phyloP scores from a whole-genome alignment of 2,113 vertebrate genomes.

The Saguinus imperator region DNA sequence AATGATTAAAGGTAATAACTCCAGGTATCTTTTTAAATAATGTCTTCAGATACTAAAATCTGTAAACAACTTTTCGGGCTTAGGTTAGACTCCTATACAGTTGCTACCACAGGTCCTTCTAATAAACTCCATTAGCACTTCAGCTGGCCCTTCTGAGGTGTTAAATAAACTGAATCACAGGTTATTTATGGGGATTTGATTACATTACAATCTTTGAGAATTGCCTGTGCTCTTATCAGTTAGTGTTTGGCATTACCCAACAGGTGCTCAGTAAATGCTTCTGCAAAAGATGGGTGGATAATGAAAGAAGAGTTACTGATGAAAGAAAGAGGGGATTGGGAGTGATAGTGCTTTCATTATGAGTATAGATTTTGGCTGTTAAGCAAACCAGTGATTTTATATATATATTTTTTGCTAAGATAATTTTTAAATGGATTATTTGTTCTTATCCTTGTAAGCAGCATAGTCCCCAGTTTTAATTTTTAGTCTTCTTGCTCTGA shows the following conservation, averaged over 20 bases:
- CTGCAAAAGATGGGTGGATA: background rate
- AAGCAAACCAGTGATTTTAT: background rate
- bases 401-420: background rate
- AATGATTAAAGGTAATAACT: background rate
- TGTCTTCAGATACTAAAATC: background rate
- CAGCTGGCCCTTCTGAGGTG: background rate
- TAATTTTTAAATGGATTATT: slow-evolving; percentile 25
- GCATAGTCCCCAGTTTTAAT: background rate
- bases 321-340: background rate
- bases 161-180: background rate
- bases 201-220: background rate
- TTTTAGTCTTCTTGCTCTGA: background rate
- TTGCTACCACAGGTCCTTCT: background rate
- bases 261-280: background rate
- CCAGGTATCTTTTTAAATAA: background rate
- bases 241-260: background rate
- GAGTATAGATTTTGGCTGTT: background rate
- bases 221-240: background rate
- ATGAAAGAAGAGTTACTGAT: background rate
- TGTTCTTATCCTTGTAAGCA: background rate
- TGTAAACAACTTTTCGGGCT: background rate
- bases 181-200: background rate
- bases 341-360: background rate
- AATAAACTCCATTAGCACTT: background rate
- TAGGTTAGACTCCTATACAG: background rate